phyloP scores from a whole-genome alignment of 1,140 invertebrate species.

The Drosophila mojavensis region DNA sequence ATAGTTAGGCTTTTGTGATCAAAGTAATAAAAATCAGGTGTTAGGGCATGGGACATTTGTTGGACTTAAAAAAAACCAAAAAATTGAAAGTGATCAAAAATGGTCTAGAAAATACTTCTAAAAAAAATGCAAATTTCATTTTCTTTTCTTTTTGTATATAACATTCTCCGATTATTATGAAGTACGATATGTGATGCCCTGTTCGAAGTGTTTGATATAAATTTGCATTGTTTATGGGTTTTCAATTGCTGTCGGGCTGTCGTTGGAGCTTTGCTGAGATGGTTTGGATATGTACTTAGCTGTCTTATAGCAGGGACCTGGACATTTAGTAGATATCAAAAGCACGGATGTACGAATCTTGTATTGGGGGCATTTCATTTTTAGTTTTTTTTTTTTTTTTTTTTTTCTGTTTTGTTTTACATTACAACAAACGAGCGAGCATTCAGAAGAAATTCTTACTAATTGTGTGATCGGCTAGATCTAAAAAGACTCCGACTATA shows the following conservation, averaged over 20 bases:
- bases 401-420: conserved; percentile 34
- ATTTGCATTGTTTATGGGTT: background rate
- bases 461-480: conserved; percentile 98
- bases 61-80: conserved; percentile 24
- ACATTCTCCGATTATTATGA: background rate
- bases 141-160: background rate
- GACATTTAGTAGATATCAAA: conserved; percentile 83
- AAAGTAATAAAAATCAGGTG: conserved; percentile 57
- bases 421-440: conserved; percentile 58
- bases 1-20: conserved; percentile 63
- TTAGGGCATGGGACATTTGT: conserved; percentile 65
- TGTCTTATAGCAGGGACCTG: conserved; percentile 51
- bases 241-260: background rate
- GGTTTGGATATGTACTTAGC: conserved; percentile 40
- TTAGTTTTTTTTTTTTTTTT: conserved; percentile 25
- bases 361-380: conserved; percentile 29
- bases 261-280: background rate
- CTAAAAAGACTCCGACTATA: conserved; percentile 97
- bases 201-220: background rate
- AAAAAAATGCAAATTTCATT: conserved; percentile 1
- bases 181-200: background rate
- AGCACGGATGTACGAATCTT: conserved; percentile 60
- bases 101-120: conserved; percentile 14
- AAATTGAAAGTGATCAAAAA: background rate
- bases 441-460: conserved; percentile 88